Evolutionary conservation across 2,797 vertebrate species (phyloP), one percentile per base, ranked within the genome.

Genomic region (Acanthornis magna): DNA sequence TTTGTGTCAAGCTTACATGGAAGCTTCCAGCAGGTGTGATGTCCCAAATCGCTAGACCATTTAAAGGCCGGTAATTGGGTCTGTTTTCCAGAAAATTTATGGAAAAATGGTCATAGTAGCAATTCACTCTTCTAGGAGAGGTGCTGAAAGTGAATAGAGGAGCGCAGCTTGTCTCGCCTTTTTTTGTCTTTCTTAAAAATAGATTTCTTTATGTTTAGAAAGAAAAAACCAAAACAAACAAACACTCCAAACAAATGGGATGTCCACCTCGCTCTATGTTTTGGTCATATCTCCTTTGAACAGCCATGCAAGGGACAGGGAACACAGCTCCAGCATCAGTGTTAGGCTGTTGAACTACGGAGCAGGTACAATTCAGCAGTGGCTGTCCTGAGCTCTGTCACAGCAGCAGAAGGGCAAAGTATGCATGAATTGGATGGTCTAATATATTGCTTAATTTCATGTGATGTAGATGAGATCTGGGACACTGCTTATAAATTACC

Each of bases 201-300:
- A 15, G 2, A 32, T 50, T 76, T 79, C 23, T 76, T 88, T 17
- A 9, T 36, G 16, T 60, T 74, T 54, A 61, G 70, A 72, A 62
- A 40, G 3, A 6, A 47, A 67, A 78, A 57, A 43, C 4, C 4
- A 26, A 22, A 29, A 27, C 20, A 40, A 60, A 16, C 10, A 10
- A 18, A 12, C 6, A 6, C 4, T 8, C 5, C 9, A 12, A 34
- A 8, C 2, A 60, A 48, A 2, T 17, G 8, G 26, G 25, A 11
- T 6, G 2, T 74, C 15, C 27, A 13, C 38, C 21, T 80, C 53
- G 62, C 23, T 80, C 19, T 0, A 0, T 80, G 7, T 51, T 48
- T 47, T 71, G 20, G 11, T 86, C 20, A 61, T 40, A 86, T 36
- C 17, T 72, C 16, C 42, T 68, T 68, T 73, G 54, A 32, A 17